Evolutionary conservation across 2,113 vertebrate species (phyloP), one percentile per base, ranked within the genome.

Genomic region (Psophia crepitans): DNA sequence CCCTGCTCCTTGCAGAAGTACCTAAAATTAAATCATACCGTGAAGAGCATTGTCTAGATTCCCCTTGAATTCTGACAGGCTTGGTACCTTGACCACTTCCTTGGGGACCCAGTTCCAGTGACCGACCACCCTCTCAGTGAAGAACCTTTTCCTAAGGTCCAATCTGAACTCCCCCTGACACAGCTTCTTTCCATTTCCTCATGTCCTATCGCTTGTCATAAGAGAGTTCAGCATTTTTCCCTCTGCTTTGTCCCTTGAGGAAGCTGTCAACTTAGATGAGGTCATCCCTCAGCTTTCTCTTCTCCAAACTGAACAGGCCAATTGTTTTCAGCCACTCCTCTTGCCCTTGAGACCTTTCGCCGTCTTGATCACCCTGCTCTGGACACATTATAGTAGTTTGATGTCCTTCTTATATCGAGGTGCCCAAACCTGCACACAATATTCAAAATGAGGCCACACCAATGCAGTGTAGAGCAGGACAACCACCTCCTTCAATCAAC

Each of bases 401-500:
- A 46, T 61, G 7, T 71, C 30, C 27, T 60, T 73, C 57, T 74
- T 56, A 30, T 10, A 37, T 2, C 39, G 28, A 64, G 5, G 44
- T 2, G 4, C 24, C 32, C 27, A n/a, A 74, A 87, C 21, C 20
- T 32, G 27, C 18, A 39, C 18, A 14, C 9, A 17, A 3, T 35
- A 30, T 11, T 13, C 2, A 3, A 39, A 5, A 10, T 39, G 9
- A 18, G 13, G 17, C 4, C 4, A 2, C 20, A 57, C 10, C 1
- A 0, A 32, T 49, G 32, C 43, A 39, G 5, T 23, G 18, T 4
- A 20, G 37, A 53, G 15, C 8, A 6, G 18, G 19, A 15, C 13
- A 84, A 27, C 33, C 11, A 35, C 3, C 0, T 10, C 4, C 10
- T 11, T 77, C 1, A 5, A 17, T 6, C 0, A 0, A 8, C 26